These are phyloP conservation scores for Bubo blakistoni DNA, from an alignment of 2,113 vertebrate genomes.

Conservation along the genomic window DNA sequence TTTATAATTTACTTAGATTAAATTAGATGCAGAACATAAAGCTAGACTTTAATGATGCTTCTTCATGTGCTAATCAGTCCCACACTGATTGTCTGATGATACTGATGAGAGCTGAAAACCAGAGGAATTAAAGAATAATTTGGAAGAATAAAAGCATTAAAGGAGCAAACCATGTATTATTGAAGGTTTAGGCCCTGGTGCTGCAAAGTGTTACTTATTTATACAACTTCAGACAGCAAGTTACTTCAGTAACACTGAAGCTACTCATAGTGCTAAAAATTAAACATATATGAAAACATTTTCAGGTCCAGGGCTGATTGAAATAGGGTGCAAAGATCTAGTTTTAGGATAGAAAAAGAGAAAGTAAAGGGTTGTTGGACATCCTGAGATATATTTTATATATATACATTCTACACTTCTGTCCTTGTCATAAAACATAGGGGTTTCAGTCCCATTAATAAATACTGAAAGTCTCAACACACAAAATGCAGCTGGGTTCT, in stretches of 20 bases:
- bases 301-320: background rate
- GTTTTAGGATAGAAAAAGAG: background rate
- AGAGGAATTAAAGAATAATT: background rate
- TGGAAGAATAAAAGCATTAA: background rate
- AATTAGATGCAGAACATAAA: conserved; percentile 32
- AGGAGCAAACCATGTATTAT: background rate
- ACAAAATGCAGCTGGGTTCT: background rate
- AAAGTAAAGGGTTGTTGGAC: background rate
- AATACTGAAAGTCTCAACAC: background rate
- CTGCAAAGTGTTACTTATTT: background rate
- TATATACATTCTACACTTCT: background rate
- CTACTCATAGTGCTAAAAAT: background rate
- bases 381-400: background rate
- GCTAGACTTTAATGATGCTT: background rate
- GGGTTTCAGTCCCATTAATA: rapidly evolving
- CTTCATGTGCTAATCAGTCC: conserved; percentile 10
- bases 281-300: background rate
- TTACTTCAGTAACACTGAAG: background rate
- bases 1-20: background rate
- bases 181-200: background rate
- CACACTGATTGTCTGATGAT: background rate
- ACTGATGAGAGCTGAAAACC: background rate
- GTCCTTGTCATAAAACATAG: rapidly evolving
- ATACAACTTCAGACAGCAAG: background rate
- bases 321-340: background rate